Evolutionary conservation across 2,797 vertebrate genomes (phyloP).

Genomic region (Anguilla pacifica): DNA sequence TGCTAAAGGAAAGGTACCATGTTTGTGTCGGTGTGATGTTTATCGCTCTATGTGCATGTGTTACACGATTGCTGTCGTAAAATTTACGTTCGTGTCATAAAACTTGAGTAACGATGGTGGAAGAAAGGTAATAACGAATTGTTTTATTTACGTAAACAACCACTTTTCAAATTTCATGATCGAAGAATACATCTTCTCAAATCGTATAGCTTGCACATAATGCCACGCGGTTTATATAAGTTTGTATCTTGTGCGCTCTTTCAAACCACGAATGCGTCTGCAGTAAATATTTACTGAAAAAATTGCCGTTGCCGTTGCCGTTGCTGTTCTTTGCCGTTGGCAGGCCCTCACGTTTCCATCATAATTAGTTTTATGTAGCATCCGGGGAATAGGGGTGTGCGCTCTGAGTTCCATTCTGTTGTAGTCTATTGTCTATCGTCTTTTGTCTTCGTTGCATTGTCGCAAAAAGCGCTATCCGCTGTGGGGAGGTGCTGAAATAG

Average conservation of each 20-base stretch:
- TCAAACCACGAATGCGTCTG: background rate
- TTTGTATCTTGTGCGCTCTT: background rate
- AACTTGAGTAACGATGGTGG: background rate
- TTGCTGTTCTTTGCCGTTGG: background rate
- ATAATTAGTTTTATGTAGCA: background rate
- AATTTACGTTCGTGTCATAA: background rate
- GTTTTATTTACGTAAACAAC: background rate
- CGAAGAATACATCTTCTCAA: background rate
- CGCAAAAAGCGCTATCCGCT: conserved; percentile 28
- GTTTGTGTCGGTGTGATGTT: background rate
- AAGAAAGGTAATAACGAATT: background rate
- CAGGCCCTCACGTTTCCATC: background rate
- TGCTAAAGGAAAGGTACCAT: conserved; percentile 63
- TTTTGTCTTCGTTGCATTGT: background rate
- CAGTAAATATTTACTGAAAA: background rate
- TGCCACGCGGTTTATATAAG: background rate
- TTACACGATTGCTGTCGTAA: background rate
- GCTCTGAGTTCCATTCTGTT: background rate
- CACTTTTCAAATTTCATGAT: background rate
- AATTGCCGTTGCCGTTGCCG: background rate
- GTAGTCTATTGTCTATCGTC: background rate
- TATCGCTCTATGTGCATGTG: conserved; percentile 19
- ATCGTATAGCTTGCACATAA: background rate
- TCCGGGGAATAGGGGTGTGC: background rate
- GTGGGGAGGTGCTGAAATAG: conserved; percentile 30